Evolutionary conservation across 2,888 invertebrate species (phyloP), one percentile per base, ranked within the genome.

Genomic region (Apamea monoglypha): DNA sequence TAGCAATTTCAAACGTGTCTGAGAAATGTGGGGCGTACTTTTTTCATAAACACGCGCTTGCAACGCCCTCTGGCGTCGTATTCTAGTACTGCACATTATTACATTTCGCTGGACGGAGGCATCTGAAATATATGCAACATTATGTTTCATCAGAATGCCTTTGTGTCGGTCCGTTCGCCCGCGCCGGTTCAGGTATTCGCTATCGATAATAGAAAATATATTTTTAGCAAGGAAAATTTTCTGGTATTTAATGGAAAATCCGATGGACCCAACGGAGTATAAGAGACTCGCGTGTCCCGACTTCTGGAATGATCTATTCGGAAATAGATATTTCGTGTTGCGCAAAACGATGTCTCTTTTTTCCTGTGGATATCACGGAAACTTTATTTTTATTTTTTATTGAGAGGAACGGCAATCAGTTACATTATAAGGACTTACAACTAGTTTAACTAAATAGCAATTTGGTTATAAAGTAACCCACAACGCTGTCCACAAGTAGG

Each of bases 101-200:
- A 87, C 77, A 88, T 89, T 87, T 87, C 59, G 21, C 50, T 50
- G 76, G 76, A 80, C 74, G 61, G 61, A 18, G 80, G 81, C 72
- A 82, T 83, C 61, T 59, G 68, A 79, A 78, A 88, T 85, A 87
- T 87, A 81, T 89, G 84, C 82, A 83, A 78, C 80, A 81, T 72
- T 82, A 72, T 70, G 78, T 83, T 56, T 78, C 79, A 80, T 78
- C 56, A 66, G 64, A 77, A 69, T 77, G 77, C 68, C 86, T 83
- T 80, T 87, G 83, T 88, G 56, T 29, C 68, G 74, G 71, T 8
- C 40, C 16, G 44, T 64, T 47, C 25, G 61, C 53, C 29, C 44
- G 75, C 25, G 7, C 32, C 5, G 14, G 25, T 25, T 67, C 53
- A 50, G 79, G 53, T 76, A 82, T 88, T 74, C 25, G 67, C 21